These are phyloP conservation scores for Ia io DNA, from an alignment of 2,113 vertebrate genomes.

Conservation along the genomic window DNA sequence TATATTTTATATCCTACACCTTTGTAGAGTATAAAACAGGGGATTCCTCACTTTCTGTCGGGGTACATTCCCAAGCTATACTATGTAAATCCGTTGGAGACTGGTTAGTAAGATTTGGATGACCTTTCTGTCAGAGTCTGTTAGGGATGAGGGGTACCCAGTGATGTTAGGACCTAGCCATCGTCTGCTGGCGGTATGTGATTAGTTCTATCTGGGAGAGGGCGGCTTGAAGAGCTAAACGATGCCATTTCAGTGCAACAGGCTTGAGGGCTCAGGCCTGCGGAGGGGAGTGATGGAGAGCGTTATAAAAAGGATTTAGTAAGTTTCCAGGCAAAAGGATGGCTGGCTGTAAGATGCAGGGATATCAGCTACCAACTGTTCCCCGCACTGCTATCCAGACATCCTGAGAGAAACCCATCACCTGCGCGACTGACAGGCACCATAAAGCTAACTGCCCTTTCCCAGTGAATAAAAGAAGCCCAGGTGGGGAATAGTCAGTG, in stretches of 20 bases:
- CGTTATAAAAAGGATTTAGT: constrained; percentile 58
- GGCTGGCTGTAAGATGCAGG: not conserved
- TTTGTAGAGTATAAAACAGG: no score
- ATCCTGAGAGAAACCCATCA: constrained; percentile 12
- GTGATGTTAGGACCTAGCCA: not conserved
- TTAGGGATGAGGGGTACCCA: not conserved
- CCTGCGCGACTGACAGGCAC: not conserved
- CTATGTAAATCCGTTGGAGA: no score
- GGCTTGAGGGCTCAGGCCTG: not conserved
- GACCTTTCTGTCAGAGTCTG: no score
- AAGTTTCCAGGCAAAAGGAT: constrained; percentile 30
- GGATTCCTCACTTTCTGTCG: no score
- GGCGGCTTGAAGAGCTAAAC: not conserved
- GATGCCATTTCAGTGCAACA: constrained; percentile 10
- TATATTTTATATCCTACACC: no score
- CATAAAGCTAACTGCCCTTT: constrained; percentile 27
- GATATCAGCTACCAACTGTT: not conserved
- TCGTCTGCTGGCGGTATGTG: not conserved
- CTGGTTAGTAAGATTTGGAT: no score
- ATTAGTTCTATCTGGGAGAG: not conserved
- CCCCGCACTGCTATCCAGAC: not conserved
- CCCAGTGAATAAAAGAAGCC: constrained; percentile 38
- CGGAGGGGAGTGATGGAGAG: constrained; percentile 21
- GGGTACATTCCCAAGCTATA: no score
- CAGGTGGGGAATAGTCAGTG: not conserved